A percentile compares a stretch with the other conserved stretches of the same genome.
Conservation (phyloP, 2,113 vertebrate genomes). For the Guaruba guarouba region DNA sequence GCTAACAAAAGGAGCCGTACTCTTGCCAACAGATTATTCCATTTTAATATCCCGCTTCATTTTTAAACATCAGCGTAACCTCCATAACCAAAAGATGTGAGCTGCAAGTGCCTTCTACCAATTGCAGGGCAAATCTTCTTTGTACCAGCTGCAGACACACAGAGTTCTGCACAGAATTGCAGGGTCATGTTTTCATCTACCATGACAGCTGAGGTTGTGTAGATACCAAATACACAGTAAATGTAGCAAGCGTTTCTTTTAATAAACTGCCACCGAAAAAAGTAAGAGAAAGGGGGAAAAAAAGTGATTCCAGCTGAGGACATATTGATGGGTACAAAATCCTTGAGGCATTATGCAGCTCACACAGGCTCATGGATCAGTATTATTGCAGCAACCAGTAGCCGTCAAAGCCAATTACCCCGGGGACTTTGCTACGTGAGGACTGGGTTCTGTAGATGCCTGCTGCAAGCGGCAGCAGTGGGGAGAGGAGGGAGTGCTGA, state of each 20-base stretch:
- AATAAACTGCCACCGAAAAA: slow-evolving; percentile 81
- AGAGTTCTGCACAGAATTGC: background rate
- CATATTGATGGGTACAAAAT: slow-evolving; percentile 72
- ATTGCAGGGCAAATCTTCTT: background rate
- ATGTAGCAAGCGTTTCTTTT: slow-evolving; percentile 78
- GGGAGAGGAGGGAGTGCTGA: background rate
- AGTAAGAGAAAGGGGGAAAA: slow-evolving; percentile 7
- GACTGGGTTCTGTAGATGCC: slow-evolving; percentile 14
- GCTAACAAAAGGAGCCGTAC: slow-evolving; percentile 23
- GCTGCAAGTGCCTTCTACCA: background rate
- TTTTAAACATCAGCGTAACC: background rate
- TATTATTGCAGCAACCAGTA: slow-evolving; percentile 74
- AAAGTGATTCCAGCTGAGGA: slow-evolving; percentile 59
- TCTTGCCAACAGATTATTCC: background rate
- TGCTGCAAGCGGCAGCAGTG: slow-evolving; percentile 14
- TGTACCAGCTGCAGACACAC: slow-evolving; percentile 33
- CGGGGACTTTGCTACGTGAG: slow-evolving; percentile 51
- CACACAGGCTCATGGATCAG: slow-evolving; percentile 73
- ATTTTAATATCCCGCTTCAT: background rate
- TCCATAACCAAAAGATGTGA: background rate
- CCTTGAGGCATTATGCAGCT: slow-evolving; percentile 79
- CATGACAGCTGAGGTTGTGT: slow-evolving; percentile 77
- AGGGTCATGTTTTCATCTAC: slow-evolving; percentile 76
- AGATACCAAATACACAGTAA: slow-evolving; percentile 76
- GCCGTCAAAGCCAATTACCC: slow-evolving; percentile 79